phyloP scores from a whole-genome alignment of 2,113 vertebrate species.

The Malaclemys terrapin region DNA sequence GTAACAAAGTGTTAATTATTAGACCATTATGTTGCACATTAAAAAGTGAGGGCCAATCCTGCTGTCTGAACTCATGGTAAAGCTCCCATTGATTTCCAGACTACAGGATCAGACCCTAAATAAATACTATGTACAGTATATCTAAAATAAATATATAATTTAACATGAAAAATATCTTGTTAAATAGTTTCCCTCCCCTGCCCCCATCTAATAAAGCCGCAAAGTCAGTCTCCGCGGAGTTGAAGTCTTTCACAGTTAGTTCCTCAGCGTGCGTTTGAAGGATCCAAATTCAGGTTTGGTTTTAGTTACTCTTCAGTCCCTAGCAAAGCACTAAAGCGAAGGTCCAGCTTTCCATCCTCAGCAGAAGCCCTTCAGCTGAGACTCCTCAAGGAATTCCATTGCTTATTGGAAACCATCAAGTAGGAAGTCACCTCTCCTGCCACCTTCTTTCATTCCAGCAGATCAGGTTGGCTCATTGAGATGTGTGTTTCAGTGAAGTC shows the following conservation, averaged over 20 bases:
- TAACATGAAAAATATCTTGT: constrained; percentile 83
- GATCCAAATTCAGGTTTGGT: constrained; percentile 35
- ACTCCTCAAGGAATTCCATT: rapidly evolving
- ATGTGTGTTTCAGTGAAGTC: not conserved
- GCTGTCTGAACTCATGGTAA: not conserved
- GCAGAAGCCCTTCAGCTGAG: not conserved
- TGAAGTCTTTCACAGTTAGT: constrained; percentile 81
- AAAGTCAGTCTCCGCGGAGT: constrained; percentile 69
- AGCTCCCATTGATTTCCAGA: not conserved
- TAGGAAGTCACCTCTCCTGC: rapidly evolving
- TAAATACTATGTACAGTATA: constrained; percentile 87
- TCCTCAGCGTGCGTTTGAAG: constrained; percentile 49
- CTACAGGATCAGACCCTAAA: constrained; percentile 63
- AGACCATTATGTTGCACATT: constrained; percentile 74
- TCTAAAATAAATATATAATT: constrained; percentile 89
- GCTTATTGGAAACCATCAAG: not conserved
- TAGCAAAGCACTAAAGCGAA: not conserved
- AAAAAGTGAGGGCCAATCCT: constrained; percentile 56
- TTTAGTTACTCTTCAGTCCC: constrained; percentile 16
- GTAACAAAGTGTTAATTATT: constrained; percentile 80
- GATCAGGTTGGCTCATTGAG: not conserved
- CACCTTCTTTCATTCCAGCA: not conserved
- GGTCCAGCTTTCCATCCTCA: not conserved
- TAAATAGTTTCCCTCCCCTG: constrained; percentile 75
- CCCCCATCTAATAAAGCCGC: constrained; percentile 72